Evolutionary conservation across 2,797 vertebrate genomes (phyloP).

Genomic region (Gallirallus australis): DNA sequence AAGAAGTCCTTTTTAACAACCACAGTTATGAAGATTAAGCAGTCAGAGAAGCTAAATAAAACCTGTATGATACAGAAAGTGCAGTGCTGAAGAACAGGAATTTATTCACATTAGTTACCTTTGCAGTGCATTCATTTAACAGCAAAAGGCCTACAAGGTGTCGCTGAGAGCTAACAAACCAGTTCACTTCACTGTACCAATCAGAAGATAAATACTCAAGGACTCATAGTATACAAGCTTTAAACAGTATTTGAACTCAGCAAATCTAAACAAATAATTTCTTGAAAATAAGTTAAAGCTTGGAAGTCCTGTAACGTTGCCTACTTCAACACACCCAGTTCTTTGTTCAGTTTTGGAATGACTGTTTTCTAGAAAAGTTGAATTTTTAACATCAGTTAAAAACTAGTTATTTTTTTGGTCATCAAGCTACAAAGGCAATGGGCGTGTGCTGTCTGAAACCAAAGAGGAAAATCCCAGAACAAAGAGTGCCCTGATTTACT

Average conservation of each 20-base stretch:
- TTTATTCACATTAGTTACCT: background rate
- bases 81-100: background rate
- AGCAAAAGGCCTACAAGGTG: background rate
- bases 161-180: background rate
- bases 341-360: background rate
- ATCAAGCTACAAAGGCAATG: background rate
- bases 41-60: background rate
- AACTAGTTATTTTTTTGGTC: background rate
- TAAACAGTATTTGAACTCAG: background rate
- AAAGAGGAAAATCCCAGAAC: background rate
- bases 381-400: background rate
- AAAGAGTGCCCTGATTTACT: background rate
- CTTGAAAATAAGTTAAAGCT: background rate
- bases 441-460: background rate
- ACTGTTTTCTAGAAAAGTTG: background rate
- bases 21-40: background rate
- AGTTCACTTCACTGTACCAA: background rate
- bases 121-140: background rate
- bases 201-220: background rate
- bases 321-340: background rate
- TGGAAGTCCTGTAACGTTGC: background rate
- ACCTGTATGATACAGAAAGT: background rate
- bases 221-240: background rate
- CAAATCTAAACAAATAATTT: background rate
- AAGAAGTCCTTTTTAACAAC: background rate